Percentiles rank a stretch among this genome's conserved stretches.
Evolutionary conservation across 2,113 vertebrate species (phyloP).

Genomic region (Prochilodus magdalenae): DNA sequence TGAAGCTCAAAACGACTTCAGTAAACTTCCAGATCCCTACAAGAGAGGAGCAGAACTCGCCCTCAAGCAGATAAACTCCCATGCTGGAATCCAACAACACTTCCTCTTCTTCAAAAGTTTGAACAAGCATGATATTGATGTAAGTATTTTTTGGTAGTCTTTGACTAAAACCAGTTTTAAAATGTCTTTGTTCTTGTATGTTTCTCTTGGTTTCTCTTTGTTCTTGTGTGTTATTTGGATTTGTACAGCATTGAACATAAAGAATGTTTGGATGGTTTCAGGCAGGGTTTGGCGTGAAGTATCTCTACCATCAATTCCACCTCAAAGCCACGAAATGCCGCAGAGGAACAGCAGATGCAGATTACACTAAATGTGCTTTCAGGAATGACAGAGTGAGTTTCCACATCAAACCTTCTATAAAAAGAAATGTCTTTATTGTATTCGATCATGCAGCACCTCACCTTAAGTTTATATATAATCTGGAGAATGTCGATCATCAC

Average conservation of each 20-base stretch:
- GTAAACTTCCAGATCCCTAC: conserved; percentile 59
- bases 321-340: conserved; percentile 73
- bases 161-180: no score
- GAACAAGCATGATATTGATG: conserved; percentile 61
- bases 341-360: conserved; percentile 53
- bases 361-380: conserved; percentile 62
- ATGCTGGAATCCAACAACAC: conserved; percentile 59
- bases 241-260: neutral
- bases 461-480: neutral
- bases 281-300: conserved; percentile 64
- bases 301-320: conserved; percentile 70
- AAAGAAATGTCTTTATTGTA: neutral
- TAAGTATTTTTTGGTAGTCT: conserved; percentile 45
- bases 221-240: neutral
- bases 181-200: no score
- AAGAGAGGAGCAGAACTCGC: conserved; percentile 73
- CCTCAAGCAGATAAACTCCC: conserved; percentile 64
- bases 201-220: no score
- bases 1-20: conserved; percentile 52
- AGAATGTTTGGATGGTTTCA: conserved; percentile 43
- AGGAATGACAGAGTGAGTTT: conserved; percentile 74
- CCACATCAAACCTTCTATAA: neutral
- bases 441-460: neutral
- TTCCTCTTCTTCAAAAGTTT: conserved; percentile 71
- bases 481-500: no score